phyloP scores from a whole-genome alignment of 1,140 invertebrate species.

The Danaus melanippus region DNA sequence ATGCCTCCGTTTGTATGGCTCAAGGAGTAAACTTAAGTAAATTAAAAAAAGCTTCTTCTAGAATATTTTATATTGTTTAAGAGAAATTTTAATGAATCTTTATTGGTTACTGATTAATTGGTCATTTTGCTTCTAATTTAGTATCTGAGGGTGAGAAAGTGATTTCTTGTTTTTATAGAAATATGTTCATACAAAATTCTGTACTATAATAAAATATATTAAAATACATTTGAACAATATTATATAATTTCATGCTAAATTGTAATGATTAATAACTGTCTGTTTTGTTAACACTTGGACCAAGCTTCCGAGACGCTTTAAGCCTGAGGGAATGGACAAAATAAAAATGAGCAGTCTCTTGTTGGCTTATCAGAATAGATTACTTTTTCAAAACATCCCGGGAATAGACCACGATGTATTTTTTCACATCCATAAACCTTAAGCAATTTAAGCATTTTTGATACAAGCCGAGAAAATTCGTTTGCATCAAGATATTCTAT shows the following conservation, averaged over 20 bases:
- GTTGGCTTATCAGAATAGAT: conserved; percentile 70
- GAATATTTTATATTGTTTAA: not conserved
- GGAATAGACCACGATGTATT: conserved; percentile 34
- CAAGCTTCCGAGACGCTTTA: conserved; percentile 41
- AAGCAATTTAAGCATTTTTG: conserved; percentile 33
- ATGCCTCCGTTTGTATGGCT: conserved; percentile 46
- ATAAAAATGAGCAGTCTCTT: conserved; percentile 68
- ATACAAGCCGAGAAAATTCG: conserved; percentile 28
- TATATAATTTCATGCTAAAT: too few species aligned
- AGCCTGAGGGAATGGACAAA: conserved; percentile 66
- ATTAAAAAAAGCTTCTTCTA: not conserved
- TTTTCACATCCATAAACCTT: conserved; percentile 41
- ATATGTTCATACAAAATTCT: too few species aligned
- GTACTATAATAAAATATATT: too few species aligned
- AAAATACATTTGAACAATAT: too few species aligned
- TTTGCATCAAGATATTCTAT: conserved; percentile 23
- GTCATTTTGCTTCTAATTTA: too few species aligned
- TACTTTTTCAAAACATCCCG: conserved; percentile 64
- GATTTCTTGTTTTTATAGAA: too few species aligned
- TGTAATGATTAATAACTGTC: too few species aligned
- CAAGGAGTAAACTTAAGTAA: conserved; percentile 21
- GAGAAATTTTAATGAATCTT: too few species aligned
- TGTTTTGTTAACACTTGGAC: conserved; percentile 26
- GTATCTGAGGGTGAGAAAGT: too few species aligned
- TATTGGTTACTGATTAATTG: too few species aligned